Evolutionary conservation across 2,113 vertebrate species (phyloP), one percentile per base, ranked within the genome.

Genomic region (Sprattus sprattus): DNA sequence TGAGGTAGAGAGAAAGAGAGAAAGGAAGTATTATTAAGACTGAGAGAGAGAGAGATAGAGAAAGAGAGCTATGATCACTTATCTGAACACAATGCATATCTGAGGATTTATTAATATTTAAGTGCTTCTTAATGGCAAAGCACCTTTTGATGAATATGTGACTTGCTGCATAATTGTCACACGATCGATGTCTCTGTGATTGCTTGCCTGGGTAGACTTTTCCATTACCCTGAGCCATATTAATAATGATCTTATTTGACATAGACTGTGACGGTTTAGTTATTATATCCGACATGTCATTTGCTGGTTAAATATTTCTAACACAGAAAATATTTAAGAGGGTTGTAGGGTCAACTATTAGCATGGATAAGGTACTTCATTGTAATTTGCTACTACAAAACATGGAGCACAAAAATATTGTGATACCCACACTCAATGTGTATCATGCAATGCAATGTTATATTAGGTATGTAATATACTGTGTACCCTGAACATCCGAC

Each of bases 31-130:
- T 39, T 1, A 39, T 39, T 39, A 2, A 28, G 64, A 28, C 6
- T 28, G 28, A 25, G 64, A 4, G 57, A 67, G 25, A 67, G 64
- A 10, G 1, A 28, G 22, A 67, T 2, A 67, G 10, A 67, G 25
- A 67, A 3, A 67, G 64, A 28, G 64, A 1, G n/a, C 25, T 67
- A 11, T 28, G 28, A 67, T 67, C n/a, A 25, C 11, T 67, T 67
- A 67, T 67, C 64, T 28, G 64, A 67, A 8, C 25, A 39, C 28
- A 16, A 39, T 32, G 15, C 71, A 78, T 67, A 67, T 67, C 11
- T 11, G 71, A 39, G 71, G 25, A 78, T 78, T 78, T 32, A 78
- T 16, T 78, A 78, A 78, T 78, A 78, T 78, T 78, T 78, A 78
- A 78, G 71, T 32, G 28, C 10, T 13, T 13, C 13, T 32, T 78